Evolutionary conservation across 2,888 invertebrate species (phyloP), one percentile per base, ranked within the genome.

Genomic region (Latheticus oryzae): DNA sequence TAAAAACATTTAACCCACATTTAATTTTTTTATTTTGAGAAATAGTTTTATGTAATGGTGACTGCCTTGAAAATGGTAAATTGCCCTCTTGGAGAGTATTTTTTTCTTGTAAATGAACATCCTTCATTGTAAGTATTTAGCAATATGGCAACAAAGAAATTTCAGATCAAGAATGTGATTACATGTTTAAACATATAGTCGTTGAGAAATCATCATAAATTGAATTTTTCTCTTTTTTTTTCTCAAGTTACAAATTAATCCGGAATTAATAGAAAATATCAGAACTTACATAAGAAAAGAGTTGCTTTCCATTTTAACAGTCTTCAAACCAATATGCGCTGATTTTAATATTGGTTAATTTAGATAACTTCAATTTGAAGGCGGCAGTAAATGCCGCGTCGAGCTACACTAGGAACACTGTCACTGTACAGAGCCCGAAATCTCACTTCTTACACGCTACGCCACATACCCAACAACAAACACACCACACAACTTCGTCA

Each of bases 401-500:
- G 52, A 52, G 40, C 40, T 33, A 42, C 52, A 52, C 52, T 52
- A 52, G 30, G 40, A 33, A 45, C 53, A 54, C 45, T 42, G 53
- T 54, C 53, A 54, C 53, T 54, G 35, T 48, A 45, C 52, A 52
- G 33, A 42, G 42, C 52, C 51, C 52, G 42, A 33, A 52, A 45
- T 54, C 43, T 45, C 43, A 54, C 53, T 43, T 28, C 9, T 19
- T 43, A 53, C 53, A 43, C 53, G 48, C 47, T 37, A 30, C 58
- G 54, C 55, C 60, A 60, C 56, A 60, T 57, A 48, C 57, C 47
- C 40, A 53, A 43, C 60, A 59, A 50, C n/a, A n/a, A n/a, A 43
- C 42, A 43, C 30, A 40, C 37, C 50, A 43, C 54, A 59, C 37
- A 55, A 35, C 50, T 35, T 51, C 53, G 53, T 21, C 60, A 56